phyloP scores from a whole-genome alignment of 2,797 vertebrate genomes.

The Parotocinclus haroldoi region DNA sequence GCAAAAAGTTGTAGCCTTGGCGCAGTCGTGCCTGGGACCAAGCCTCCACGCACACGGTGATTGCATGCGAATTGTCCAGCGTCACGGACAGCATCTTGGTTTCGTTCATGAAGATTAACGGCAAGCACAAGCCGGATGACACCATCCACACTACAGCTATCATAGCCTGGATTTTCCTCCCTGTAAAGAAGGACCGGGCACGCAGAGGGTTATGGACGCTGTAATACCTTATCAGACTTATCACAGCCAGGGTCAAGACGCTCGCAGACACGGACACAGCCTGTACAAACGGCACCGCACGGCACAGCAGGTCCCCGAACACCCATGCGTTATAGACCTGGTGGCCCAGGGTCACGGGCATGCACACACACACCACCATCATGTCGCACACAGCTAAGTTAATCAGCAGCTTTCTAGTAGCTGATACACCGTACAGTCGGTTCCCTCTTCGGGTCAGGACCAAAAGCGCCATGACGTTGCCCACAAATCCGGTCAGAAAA shows the following conservation, averaged over 20 bases:
- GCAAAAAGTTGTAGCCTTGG: slow-evolving; percentile 56
- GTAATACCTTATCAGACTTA: slow-evolving; percentile 67
- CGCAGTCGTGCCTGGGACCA: slow-evolving; percentile 60
- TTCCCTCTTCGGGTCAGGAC: slow-evolving; percentile 57
- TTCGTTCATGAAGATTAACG: slow-evolving; percentile 61
- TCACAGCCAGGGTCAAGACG: slow-evolving; percentile 63
- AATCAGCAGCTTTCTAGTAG: slow-evolving; percentile 61
- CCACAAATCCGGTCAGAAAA: slow-evolving; percentile 59
- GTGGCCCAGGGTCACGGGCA: slow-evolving; percentile 65
- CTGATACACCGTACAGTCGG: slow-evolving; percentile 53
- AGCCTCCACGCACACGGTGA: slow-evolving; percentile 62
- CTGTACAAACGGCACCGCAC: slow-evolving; percentile 66
- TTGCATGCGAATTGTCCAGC: slow-evolving; percentile 47
- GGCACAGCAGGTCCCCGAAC: slow-evolving; percentile 64
- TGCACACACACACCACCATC: slow-evolving; percentile 69
- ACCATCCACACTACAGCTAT: slow-evolving; percentile 59
- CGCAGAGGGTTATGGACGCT: slow-evolving; percentile 64
- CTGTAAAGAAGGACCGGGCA: slow-evolving; percentile 60
- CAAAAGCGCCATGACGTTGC: slow-evolving; percentile 62
- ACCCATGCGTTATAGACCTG: slow-evolving; percentile 67
- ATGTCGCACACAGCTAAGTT: slow-evolving; percentile 68
- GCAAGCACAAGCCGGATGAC: slow-evolving; percentile 59
- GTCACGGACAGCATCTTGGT: slow-evolving; percentile 55
- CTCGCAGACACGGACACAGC: slow-evolving; percentile 66
- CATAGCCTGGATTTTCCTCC: slow-evolving; percentile 55